Evolutionary conservation across 2,797 vertebrate genomes (phyloP), one percentile per base, ranked within the genome.

Genomic region (Tinamus major): DNA sequence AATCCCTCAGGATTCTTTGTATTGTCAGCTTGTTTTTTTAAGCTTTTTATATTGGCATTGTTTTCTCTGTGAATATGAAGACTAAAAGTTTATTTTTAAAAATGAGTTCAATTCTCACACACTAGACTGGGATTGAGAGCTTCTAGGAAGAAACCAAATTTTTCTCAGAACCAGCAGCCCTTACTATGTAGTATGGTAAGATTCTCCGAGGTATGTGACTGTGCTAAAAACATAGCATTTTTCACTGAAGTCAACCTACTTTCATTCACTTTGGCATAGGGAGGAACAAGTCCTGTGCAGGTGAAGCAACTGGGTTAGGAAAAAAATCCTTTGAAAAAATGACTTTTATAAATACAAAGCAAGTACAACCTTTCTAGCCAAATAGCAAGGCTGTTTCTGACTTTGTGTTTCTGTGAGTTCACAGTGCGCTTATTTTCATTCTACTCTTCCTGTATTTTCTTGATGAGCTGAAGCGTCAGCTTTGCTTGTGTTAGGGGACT

Each of bases 391-490:
- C 31, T 77, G 5, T 64, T 76, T 77, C 77, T 76, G 72, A 70
- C 13, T 87, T 87, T 37, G 8, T n/a, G 68, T 76, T 90, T 61
- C 59, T 85, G 62, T 1, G 3, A 27, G 19, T 92, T 87, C 55
- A 42, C 58, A 62, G 68, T 78, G 33, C 10, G 35, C 10, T 83
- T 74, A 42, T 61, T 86, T 91, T 91, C 16, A 63, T 90, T 77
- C 41, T 68, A 41, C 24, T 89, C 74, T 53, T 63, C 37, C 69
- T 75, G 12, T 76, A 44, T 95, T 91, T 92, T 84, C 65, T 78
- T 65, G 37, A 35, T 87, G 90, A 93, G 13, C 13, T 77, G 63
- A 77, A 77, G 39, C 0, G 0, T 33, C 23, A 42, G 5, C 72
- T 93, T 84, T 93, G 17, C 39, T 46, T 93, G 42, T 58, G 23